Conservation (phyloP, 2,888 invertebrate species). For the Eurytoma californica region DNA sequence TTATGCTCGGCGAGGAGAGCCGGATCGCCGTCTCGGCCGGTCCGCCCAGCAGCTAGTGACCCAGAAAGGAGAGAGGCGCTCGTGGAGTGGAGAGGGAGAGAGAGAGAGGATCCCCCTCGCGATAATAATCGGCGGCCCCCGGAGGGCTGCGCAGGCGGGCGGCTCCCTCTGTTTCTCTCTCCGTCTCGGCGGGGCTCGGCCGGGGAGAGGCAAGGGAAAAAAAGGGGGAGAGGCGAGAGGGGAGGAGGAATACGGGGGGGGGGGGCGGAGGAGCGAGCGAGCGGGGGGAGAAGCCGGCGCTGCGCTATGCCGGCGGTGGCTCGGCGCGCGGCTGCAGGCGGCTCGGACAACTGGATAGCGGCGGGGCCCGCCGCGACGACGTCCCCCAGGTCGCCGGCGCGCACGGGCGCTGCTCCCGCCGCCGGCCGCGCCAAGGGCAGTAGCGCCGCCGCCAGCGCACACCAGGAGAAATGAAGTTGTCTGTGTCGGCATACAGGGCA, state of each 20-base stretch:
- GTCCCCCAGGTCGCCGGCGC: not conserved
- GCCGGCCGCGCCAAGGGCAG: conserved; percentile 24
- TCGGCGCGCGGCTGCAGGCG: conserved; percentile 14
- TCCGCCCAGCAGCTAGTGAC: not conserved
- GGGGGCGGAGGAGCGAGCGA: not conserved
- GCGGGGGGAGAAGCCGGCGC: not conserved
- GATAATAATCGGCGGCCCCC: conserved; percentile 37
- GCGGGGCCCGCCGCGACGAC: not conserved
- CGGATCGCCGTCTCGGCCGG: not conserved
- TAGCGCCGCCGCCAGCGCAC: conserved; percentile 22
- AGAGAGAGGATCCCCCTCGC: conserved; percentile 30
- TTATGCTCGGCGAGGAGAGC: not conserved
- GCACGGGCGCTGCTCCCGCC: not conserved
- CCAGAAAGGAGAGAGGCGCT: not conserved
- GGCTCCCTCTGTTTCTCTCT: conserved; percentile 17
- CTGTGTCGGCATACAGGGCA: conserved; percentile 91
- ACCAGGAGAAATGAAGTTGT: conserved; percentile 84
- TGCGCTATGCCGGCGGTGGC: conserved; percentile 41
- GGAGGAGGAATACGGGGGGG: not conserved
- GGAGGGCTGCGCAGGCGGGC: not conserved
- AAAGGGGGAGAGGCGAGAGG: not conserved
- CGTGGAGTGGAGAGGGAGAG: conserved; percentile 2
- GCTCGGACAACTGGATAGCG: conserved; percentile 1
- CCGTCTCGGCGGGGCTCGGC: not conserved
- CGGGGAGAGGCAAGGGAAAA: not conserved